Percentiles rank a stretch among this genome's conserved stretches.
phyloP scores from a whole-genome alignment of 2,888 invertebrate species.

The Dicranocentrus wangi region DNA sequence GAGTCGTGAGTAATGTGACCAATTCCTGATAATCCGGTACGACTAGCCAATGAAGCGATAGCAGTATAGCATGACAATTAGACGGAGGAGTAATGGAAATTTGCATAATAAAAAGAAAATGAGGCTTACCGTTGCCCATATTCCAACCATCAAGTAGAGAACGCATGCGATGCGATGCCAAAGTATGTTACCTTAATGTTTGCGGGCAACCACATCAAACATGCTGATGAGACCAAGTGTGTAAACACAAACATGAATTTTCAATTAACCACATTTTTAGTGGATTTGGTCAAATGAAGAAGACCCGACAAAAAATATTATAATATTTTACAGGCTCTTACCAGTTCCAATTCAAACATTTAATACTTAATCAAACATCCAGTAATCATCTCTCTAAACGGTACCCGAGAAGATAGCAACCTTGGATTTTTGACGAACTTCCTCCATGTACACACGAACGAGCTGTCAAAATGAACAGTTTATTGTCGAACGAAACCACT shows the following conservation, averaged over 20 bases:
- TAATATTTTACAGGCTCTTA: neutral
- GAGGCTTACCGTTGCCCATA: neutral
- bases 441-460: conserved; percentile 12
- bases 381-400: no score
- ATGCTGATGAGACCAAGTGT: no score
- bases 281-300: conserved; percentile 32
- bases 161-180: conserved; percentile 8
- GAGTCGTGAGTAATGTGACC: conserved; percentile 22
- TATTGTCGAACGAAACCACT: no score
- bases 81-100: conserved; percentile 27
- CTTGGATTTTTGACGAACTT: conserved; percentile 42
- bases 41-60: conserved; percentile 3
- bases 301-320: neutral
- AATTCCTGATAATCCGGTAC: conserved; percentile 31
- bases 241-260: conserved; percentile 56
- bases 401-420: neutral
- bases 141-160: neutral
- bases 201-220: conserved; percentile 1
- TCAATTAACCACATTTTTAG: conserved; percentile 57
- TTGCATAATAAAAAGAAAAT: conserved; percentile 23
- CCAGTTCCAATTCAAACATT: neutral
- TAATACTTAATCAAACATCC: no score
- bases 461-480: no score
- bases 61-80: conserved; percentile 23
- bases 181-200: conserved; percentile 27